Conservation (phyloP, 2,797 vertebrate species). For the Masticophis lateralis region DNA sequence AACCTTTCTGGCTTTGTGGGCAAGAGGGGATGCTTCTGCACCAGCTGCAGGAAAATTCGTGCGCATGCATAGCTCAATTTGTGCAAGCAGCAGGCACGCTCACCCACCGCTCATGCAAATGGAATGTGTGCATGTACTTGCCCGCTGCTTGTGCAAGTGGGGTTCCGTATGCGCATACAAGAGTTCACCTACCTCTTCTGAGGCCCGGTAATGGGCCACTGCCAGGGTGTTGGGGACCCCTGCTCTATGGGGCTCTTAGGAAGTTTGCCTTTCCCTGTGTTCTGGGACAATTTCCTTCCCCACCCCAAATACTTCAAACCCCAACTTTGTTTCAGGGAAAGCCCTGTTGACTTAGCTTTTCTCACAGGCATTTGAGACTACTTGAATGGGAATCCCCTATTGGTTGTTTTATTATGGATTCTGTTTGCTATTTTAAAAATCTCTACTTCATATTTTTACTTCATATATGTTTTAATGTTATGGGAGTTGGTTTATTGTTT, state of each 20-base stretch:
- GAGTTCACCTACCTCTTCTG: too few species aligned
- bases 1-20: too few species aligned
- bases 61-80: too few species aligned
- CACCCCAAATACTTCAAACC: not conserved
- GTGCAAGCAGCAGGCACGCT: too few species aligned
- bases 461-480: not conserved
- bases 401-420: not conserved
- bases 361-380: not conserved
- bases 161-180: too few species aligned
- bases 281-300: not conserved
- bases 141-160: too few species aligned
- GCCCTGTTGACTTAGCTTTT: not conserved
- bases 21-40: too few species aligned
- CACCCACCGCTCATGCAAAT: too few species aligned
- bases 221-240: too few species aligned
- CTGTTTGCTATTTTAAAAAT: not conserved
- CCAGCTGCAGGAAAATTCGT: too few species aligned
- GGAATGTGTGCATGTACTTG: rapidly evolving
- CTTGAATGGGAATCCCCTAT: not conserved
- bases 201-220: too few species aligned
- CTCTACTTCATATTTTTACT: not conserved
- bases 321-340: not conserved
- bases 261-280: not conserved
- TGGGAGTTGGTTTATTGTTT: not conserved
- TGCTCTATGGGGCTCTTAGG: not conserved